Evolutionary conservation across 2,797 vertebrate species (phyloP).

Genomic region (Cichlasoma orientale): DNA sequence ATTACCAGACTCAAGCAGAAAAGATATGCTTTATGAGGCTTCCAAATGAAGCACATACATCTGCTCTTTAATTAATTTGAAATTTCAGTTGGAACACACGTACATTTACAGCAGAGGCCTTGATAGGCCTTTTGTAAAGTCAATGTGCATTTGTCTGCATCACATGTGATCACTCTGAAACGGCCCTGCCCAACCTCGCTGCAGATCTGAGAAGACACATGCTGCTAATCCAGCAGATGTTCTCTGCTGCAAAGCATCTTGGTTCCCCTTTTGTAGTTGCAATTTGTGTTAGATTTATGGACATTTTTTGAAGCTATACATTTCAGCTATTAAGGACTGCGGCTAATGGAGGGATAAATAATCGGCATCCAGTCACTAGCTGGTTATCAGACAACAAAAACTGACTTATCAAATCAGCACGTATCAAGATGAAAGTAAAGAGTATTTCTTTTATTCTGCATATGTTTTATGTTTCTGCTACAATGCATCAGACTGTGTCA

Average conservation of each 20-base stretch:
- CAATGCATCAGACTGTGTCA: not conserved
- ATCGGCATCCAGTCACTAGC: constrained; percentile 21
- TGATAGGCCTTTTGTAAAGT: constrained; percentile 1
- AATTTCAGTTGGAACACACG: constrained; percentile 2
- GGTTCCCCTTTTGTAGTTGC: constrained; percentile 13
- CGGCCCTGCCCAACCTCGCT: not conserved
- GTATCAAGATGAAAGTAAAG: constrained; percentile 20
- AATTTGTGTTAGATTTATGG: constrained; percentile 3
- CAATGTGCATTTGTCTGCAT: not conserved
- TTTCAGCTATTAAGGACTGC: not conserved
- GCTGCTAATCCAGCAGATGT: not conserved
- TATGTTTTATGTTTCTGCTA: not conserved
- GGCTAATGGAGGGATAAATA: constrained; percentile 21
- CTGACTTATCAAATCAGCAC: constrained; percentile 7
- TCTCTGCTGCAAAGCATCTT: not conserved
- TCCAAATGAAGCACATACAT: constrained; percentile 9
- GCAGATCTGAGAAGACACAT: constrained; percentile 4
- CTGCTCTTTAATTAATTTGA: not conserved
- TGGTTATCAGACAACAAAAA: constrained; percentile 26
- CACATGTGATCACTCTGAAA: constrained; percentile 20
- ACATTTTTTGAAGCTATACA: not conserved
- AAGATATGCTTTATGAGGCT: not conserved
- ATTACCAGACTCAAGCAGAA: constrained; percentile 19
- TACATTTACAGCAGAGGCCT: constrained; percentile 32
- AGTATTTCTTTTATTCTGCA: not conserved